A percentile compares a stretch with the other conserved stretches of the same genome.
Evolutionary conservation across 37 sponge, comb jelly and placozoan species (phyloP).

Genomic region (Spongilla lacustris): DNA sequence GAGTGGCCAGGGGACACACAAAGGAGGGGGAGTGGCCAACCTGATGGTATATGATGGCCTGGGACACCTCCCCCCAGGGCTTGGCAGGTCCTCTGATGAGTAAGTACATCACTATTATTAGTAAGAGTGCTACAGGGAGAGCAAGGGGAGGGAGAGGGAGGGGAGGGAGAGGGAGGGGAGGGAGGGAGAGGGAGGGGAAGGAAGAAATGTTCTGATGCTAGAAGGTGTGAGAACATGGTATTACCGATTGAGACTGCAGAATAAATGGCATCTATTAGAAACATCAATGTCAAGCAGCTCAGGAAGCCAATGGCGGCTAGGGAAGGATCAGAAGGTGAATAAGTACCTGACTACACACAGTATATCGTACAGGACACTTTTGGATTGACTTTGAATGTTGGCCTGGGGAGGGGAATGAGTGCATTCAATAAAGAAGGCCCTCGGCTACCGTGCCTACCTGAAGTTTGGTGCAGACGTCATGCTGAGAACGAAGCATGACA

Average conservation of each 20-base stretch:
- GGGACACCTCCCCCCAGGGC: constrained; percentile 98
- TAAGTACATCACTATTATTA: constrained; percentile 83
- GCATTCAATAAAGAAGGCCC: neutral
- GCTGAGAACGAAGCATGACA: constrained; percentile 94
- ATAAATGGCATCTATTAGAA: constrained; percentile 78
- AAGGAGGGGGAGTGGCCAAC: constrained; percentile 27
- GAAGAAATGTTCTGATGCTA: neutral
- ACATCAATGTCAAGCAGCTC: constrained; percentile 90
- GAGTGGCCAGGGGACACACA: neutral
- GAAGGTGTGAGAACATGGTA: neutral
- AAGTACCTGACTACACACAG: neutral
- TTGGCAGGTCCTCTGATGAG: constrained; percentile 87
- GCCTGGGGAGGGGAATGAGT: constrained; percentile 37
- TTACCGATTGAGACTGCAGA: constrained; percentile 76
- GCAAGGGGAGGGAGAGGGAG: neutral
- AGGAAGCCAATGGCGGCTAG: constrained; percentile 85
- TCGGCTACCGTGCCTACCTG: constrained; percentile 28
- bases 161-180: neutral
- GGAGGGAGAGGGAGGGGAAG: no score
- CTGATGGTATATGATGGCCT: constrained; percentile 99
- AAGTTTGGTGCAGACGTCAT: constrained; percentile 97
- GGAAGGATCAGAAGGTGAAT: constrained; percentile 7
- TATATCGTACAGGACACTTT: constrained; percentile 69
- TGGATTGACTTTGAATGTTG: constrained; percentile 83
- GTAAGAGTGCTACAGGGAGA: constrained; percentile 56